Percentiles rank a stretch among this genome's conserved stretches.
phyloP scores from a whole-genome alignment of 2,797 vertebrate genomes.

The Tarsius wallacei region DNA sequence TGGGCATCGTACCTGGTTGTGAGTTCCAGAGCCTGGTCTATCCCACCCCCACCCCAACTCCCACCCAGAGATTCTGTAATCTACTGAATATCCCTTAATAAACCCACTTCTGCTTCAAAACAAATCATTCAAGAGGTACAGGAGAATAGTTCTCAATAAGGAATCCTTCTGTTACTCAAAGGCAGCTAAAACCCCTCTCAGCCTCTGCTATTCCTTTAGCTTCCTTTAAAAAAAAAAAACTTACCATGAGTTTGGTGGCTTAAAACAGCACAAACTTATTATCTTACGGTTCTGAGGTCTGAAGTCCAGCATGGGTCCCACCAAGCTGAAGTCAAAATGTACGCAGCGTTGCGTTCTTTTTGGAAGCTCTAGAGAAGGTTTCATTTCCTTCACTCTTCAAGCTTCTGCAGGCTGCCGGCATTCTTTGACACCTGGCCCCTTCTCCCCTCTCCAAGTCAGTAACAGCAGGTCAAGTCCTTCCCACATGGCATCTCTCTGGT shows the following conservation, averaged over 20 bases:
- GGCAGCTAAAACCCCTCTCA: neutral
- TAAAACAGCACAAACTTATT: neutral
- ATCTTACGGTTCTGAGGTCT: neutral
- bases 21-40: neutral
- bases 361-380: neutral
- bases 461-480: neutral
- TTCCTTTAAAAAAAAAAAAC: neutral
- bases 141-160: neutral
- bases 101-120: conserved; percentile 5
- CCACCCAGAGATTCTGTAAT: neutral
- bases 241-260: neutral
- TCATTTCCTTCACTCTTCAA: neutral
- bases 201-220: neutral
- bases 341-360: neutral
- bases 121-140: neutral
- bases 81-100: neutral
- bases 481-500: neutral
- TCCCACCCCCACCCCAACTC: too few relatives aligned
- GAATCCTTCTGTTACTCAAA: neutral
- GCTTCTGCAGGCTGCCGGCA: neutral
- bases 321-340: neutral
- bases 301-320: neutral
- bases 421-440: neutral
- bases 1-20: neutral
- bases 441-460: neutral